Evolutionary conservation across 2,113 vertebrate genomes (phyloP).

Genomic region (Barbus barbus): DNA sequence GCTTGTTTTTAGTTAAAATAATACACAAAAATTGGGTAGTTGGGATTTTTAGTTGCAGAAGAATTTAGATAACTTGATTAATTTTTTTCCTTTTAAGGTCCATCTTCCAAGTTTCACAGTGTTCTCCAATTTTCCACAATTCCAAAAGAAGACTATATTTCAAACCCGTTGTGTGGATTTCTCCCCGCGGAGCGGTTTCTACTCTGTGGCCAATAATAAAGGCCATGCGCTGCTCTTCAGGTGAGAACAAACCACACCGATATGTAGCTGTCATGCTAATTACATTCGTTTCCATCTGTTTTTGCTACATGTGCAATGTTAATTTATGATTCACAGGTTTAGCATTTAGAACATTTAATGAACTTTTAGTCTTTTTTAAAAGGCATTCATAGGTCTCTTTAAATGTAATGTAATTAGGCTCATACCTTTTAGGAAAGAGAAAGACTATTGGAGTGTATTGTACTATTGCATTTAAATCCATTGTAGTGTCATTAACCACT

Average conservation of each 20-base stretch:
- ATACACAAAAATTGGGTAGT: not conserved
- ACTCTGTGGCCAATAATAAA: constrained; percentile 91
- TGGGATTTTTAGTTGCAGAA: not conserved
- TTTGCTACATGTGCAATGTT: not conserved
- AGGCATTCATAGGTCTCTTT: not conserved
- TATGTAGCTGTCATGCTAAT: not conserved
- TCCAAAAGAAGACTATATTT: constrained; percentile 77
- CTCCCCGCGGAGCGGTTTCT: constrained; percentile 92
- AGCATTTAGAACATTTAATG: not conserved
- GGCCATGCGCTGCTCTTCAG: constrained; percentile 89
- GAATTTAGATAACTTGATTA: not conserved
- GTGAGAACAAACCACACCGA: constrained; percentile 64
- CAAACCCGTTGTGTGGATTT: constrained; percentile 84
- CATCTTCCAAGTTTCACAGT: constrained; percentile 89
- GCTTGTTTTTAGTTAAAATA: not conserved
- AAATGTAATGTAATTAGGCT: too few relatives aligned
- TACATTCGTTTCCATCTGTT: not conserved
- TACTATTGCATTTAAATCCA: too few relatives aligned
- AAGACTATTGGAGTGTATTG: too few relatives aligned
- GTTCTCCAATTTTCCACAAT: constrained; percentile 91
- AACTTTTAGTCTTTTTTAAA: not conserved
- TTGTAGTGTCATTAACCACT: too few relatives aligned
- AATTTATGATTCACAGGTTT: not conserved
- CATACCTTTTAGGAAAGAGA: not conserved
- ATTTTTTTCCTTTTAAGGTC: constrained; percentile 73